phyloP scores from a whole-genome alignment of 2,113 vertebrate species.

The Sorex fumeus region DNA sequence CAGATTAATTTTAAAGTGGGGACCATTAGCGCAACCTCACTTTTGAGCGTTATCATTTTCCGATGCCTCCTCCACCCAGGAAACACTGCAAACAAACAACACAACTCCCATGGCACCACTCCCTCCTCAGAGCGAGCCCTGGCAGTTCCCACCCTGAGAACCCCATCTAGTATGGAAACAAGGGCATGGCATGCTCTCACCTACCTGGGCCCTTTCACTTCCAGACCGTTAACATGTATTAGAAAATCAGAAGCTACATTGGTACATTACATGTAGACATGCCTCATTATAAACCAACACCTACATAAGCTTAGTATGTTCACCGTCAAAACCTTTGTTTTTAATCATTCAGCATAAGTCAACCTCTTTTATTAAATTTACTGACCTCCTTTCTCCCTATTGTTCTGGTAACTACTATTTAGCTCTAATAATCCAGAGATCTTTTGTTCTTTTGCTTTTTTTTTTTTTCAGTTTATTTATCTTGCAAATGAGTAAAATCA shows the following conservation, averaged over 20 bases:
- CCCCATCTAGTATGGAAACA: too few relatives aligned
- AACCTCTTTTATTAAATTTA: not conserved
- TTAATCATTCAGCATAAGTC: not conserved
- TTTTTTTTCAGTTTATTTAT: not conserved
- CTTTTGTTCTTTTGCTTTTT: not conserved
- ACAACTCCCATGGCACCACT: fast-evolving
- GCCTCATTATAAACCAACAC: not conserved
- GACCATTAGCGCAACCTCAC: not conserved
- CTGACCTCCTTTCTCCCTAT: not conserved
- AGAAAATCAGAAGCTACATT: not conserved
- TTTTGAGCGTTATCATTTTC: slow-evolving; percentile 8
- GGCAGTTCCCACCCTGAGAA: not conserved
- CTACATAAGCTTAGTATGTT: not conserved
- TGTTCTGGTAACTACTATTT: not conserved
- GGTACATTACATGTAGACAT: not conserved
- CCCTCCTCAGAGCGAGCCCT: fast-evolving
- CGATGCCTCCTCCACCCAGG: not conserved
- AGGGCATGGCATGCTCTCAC: not conserved
- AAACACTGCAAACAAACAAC: not conserved
- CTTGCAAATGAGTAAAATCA: not conserved
- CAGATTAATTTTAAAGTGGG: slow-evolving; percentile 56
- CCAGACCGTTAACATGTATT: not conserved
- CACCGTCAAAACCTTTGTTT: not conserved
- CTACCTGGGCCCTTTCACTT: not conserved
- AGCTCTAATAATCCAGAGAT: not conserved